Evolutionary conservation across 1,140 invertebrate genomes (phyloP).

Genomic region (Vanessa tameamea): DNA sequence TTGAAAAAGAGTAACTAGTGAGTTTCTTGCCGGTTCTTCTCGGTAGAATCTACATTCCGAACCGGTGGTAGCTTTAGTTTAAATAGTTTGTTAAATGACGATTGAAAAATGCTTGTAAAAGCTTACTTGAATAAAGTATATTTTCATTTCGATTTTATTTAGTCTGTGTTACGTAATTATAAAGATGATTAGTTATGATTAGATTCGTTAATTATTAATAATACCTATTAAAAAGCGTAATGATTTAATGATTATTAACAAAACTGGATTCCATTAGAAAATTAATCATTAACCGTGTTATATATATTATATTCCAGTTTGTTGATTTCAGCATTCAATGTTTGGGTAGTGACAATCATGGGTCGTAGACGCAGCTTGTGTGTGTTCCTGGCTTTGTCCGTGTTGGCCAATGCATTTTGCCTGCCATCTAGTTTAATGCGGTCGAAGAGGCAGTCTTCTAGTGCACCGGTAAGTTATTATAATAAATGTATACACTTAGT

Average conservation of each 20-base stretch:
- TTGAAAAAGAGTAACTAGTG: too few species aligned
- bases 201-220: background rate
- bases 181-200: too few species aligned
- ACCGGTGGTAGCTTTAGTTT: too few species aligned
- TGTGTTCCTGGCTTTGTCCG: slow-evolving; percentile 37
- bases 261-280: slow-evolving; percentile 11
- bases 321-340: slow-evolving; percentile 11
- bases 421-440: slow-evolving; percentile 33
- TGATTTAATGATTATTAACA: slow-evolving; percentile 1
- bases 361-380: slow-evolving; percentile 39
- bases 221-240: background rate
- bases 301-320: slow-evolving; percentile 20
- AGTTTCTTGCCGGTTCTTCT: too few species aligned
- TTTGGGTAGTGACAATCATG: slow-evolving; percentile 43
- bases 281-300: slow-evolving; percentile 21
- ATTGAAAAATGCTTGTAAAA: too few species aligned
- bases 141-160: too few species aligned
- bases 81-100: too few species aligned
- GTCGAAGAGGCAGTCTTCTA: slow-evolving; percentile 38
- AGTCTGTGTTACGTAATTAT: too few species aligned
- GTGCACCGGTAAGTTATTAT: slow-evolving; percentile 40
- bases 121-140: too few species aligned
- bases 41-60: too few species aligned
- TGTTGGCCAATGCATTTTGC: slow-evolving; percentile 51
- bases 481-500: background rate